Base-by-base conservation (phyloP, 2,797 vertebrate species). In the Molossus molossus region DNA sequence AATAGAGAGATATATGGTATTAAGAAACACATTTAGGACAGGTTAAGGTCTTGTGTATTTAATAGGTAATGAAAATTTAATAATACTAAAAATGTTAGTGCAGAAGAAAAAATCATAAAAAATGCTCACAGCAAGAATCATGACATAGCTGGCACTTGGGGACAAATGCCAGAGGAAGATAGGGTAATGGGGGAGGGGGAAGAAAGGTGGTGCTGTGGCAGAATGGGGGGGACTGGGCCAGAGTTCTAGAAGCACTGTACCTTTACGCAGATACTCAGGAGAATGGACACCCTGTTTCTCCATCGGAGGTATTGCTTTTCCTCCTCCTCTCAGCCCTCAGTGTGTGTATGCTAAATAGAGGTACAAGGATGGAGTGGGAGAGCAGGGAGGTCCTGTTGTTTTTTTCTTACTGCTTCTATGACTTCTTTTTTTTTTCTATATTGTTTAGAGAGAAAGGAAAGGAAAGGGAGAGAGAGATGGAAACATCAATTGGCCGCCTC, bases 21-120 rank as follows among this genome's bases (percentile, higher is more conserved):
- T 60, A 53, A 67, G 23, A 72, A 83, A 17, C 48, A 69, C 20
- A 29, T 67, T 81, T 62, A 40, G n/a, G 8, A n/a, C 18, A 60
- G 25, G 60, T 90, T 88, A n/a, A 21, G 5, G 3, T 50, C 62
- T 13, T 86, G 14, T 86, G 29, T 94, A n/a, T 88, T 87, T 85
- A 95, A 72, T 60, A 69, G 62, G 80, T 64, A 90, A 82, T 53
- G 5, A 89, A 75, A 69, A 86, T 86, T 81, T 89, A 81, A 21
- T 60, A 79, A 58, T 15, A 55, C 64, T 79, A 50, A 90, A 90
- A 50, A 14, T 48, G 50, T 55, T 76, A 70, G 18, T 69, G 57
- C 72, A 60, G 76, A 87, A 87, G 18, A 60, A 87, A 91, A 72
- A 60, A 50, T 83, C 5, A 20, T 64, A 13, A 29, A 84, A 73